Conservation (phyloP, 2,113 vertebrate species). For the Corythoichthys haematopterus region DNA sequence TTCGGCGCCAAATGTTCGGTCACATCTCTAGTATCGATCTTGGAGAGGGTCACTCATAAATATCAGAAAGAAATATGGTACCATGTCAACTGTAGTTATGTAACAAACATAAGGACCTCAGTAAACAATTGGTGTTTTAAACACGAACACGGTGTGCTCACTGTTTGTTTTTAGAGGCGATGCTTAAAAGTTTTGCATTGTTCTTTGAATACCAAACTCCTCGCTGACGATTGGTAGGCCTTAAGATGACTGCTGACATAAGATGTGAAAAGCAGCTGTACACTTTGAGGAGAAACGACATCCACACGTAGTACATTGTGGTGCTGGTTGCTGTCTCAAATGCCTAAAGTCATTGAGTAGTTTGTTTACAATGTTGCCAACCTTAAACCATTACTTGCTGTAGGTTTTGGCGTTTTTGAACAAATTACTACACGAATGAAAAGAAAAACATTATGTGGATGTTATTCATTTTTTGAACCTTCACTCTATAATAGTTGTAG, state of each 20-base stretch:
- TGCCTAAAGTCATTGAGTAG: neutral
- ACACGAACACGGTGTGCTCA: too few species aligned
- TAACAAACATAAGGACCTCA: neutral
- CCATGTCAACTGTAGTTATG: neutral
- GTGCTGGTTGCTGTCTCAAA: neutral
- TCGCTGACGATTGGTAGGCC: neutral
- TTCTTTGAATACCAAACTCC: conserved; percentile 13
- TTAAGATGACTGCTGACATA: neutral
- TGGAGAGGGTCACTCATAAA: neutral
- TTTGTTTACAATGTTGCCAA: neutral
- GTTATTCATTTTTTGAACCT: too few species aligned
- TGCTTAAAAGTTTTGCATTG: conserved; percentile 20
- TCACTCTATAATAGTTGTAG: too few species aligned
- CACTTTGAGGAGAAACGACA: neutral
- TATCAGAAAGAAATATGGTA: neutral
- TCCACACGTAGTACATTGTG: neutral
- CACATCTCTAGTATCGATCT: too few species aligned
- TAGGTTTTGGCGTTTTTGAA: too few species aligned
- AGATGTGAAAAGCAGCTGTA: neutral
- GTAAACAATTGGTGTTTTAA: neutral
- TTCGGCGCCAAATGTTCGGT: too few species aligned
- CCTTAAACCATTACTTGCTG: neutral
- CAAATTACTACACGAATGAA: too few species aligned
- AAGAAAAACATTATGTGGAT: too few species aligned
- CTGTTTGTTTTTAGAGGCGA: neutral